Base-by-base conservation (phyloP, 2,113 vertebrate genomes). In the Strix uralensis region DNA sequence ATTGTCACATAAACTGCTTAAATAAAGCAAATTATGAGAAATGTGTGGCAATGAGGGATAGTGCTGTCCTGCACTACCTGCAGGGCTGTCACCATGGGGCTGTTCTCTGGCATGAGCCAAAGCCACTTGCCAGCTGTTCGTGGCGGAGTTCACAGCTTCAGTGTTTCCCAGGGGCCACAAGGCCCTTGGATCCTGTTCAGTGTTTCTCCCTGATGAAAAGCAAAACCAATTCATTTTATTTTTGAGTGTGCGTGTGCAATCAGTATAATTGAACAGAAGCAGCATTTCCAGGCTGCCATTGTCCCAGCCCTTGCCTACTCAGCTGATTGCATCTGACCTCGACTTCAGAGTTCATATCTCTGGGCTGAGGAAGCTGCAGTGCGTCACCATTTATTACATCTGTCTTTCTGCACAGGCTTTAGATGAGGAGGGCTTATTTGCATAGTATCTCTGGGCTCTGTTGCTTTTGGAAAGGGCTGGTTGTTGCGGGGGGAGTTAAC, bases 301-400 rank as follows among this genome's bases (percentile, higher is more conserved):
- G 75, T 77, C 89, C 74, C 77, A 81, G 59, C 47, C 59, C 29
- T 81, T 46, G 42, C 72, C 80, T 86, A 3, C 83, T 88, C 75
- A 81, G 72, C 92, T 94, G 88, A 92, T 94, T 91, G 77, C 23
- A 3, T 66, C 94, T 58, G 80, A 70, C 75, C 88, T 93, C 11
- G 0, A 1, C 82, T 73, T 25, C 10, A 32, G 70, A 71, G 29
- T 14, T 78, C 42, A 2, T 25, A 18, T 54, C 44, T 67, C 38
- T 25, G 86, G 79, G 71, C 58, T 0, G 0, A 34, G 62, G 34
- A 57, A 57, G 62, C 67, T 86, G 80, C 91, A 18, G 34, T n/a
- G 51, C 21, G 1, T 66, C 72, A 62, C n/a, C 27, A 16, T 51
- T 70, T 40, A 3, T 42, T 36, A 13, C 2, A 0, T 14, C 57